These are phyloP conservation scores for Eupithecia pulchellata DNA, from an alignment of 2,888 invertebrate species.

Conservation along the genomic window DNA sequence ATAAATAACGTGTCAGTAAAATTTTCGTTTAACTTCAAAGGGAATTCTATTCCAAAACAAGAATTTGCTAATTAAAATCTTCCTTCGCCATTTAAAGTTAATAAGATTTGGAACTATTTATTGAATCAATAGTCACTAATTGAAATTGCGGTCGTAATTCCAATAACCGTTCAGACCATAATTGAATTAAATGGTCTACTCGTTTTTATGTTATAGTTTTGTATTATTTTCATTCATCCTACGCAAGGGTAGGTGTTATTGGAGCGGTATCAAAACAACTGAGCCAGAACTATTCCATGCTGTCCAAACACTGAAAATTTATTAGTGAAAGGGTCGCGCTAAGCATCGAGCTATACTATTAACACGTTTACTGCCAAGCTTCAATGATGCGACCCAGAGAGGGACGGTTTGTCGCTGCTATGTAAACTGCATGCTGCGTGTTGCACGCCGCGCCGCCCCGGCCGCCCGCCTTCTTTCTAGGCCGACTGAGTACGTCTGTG, in stretches of 20 bases:
- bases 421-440: no score
- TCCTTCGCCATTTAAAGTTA: background rate
- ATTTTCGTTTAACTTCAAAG: background rate
- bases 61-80: background rate
- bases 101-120: background rate
- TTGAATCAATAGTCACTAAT: background rate
- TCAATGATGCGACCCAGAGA: no score
- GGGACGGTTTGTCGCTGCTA: no score
- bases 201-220: slow-evolving; percentile 1
- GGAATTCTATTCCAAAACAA: background rate
- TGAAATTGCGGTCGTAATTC: background rate
- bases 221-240: background rate
- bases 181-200: slow-evolving; percentile 10
- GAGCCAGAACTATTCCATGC: background rate
- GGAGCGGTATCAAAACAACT: background rate
- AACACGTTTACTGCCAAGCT: no score
- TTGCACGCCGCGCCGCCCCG: no score
- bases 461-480: no score
- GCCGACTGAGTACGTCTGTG: no score
- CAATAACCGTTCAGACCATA: background rate
- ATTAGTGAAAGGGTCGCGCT: background rate
- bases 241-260: background rate
- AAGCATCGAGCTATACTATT: background rate
- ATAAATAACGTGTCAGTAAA: background rate
- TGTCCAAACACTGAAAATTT: slow-evolving; percentile 5